Evolutionary conservation across 1,140 invertebrate species (phyloP), one percentile per base, ranked within the genome.

Genomic region (Drosophila ironensis): DNA sequence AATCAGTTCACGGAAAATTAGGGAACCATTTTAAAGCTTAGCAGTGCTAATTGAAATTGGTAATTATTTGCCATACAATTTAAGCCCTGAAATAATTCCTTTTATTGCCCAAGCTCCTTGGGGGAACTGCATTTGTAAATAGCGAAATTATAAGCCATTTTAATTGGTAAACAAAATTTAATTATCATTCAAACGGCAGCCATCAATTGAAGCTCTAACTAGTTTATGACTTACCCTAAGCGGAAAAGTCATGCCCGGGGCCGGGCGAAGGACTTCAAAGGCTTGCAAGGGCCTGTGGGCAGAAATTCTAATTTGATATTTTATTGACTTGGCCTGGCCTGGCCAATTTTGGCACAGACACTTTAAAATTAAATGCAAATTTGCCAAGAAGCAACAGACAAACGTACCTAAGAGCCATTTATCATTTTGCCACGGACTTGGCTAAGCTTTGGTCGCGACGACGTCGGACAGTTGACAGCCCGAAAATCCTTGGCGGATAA

Each of bases 281-380:
- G 51, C 40, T 52, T 50, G 6, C 44, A 56, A 50, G 47, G 9
- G 67, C 71, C 74, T 19, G 33, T 33, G 68, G 68, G 47, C 52
- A 17, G 0, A 48, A 67, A 53, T 30, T 24, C 35, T 47, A 63
- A 64, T 80, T 78, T 64, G 72, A 84, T 77, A 82, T 76, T 77
- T 84, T 84, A 82, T 82, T 82, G 72, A 69, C 61, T 44, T 41
- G 25, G 37, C 11, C 56, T 41, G 25, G 37, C 11, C 56, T 4
- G 12, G 48, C 6, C 14, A 24, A 40, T 38, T 72, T 54, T 48
- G 53, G n/a, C 33, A 17, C 20, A 50, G 35, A 53, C 45, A 45
- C 33, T 59, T 59, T 44, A 59, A 14, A 77, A 68, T 77, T 56
- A 77, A 77, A 77, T 77, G 73, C 54, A 77, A 77, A 77, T 72